These are phyloP conservation scores for Papilio polytes DNA, from an alignment of 1,140 invertebrate genomes.

Conservation along the genomic window DNA sequence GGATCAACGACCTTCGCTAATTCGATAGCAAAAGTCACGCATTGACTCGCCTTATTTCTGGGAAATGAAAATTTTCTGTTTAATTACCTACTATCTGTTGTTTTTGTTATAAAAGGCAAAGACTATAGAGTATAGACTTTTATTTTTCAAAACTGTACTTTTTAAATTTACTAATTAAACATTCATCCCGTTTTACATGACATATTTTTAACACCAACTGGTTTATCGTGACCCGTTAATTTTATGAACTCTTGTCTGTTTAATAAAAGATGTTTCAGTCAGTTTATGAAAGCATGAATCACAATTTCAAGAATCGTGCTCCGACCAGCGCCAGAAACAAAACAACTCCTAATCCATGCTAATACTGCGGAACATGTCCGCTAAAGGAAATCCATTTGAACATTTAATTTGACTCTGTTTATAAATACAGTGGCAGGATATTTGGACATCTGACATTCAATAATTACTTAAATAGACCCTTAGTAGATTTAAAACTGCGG, in stretches of 20 bases:
- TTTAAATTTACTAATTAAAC: neutral
- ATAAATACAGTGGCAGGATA: neutral
- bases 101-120: neutral
- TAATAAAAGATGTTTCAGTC: neutral
- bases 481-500: no score
- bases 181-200: neutral
- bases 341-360: neutral
- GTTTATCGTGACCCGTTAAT: neutral
- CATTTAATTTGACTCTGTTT: neutral
- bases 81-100: slow-evolving; percentile 16
- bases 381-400: neutral
- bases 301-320: slow-evolving; percentile 38
- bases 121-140: no score
- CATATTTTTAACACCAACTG: neutral
- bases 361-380: neutral
- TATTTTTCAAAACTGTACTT: no score
- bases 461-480: no score
- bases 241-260: neutral
- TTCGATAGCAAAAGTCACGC: slow-evolving; percentile 24
- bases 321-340: neutral
- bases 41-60: slow-evolving; percentile 8
- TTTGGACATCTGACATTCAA: neutral
- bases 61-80: neutral
- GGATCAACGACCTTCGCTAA: slow-evolving; percentile 23
- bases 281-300: slow-evolving; percentile 37